phyloP scores from a whole-genome alignment of 2,113 vertebrate genomes.

The Oryzias woworae region DNA sequence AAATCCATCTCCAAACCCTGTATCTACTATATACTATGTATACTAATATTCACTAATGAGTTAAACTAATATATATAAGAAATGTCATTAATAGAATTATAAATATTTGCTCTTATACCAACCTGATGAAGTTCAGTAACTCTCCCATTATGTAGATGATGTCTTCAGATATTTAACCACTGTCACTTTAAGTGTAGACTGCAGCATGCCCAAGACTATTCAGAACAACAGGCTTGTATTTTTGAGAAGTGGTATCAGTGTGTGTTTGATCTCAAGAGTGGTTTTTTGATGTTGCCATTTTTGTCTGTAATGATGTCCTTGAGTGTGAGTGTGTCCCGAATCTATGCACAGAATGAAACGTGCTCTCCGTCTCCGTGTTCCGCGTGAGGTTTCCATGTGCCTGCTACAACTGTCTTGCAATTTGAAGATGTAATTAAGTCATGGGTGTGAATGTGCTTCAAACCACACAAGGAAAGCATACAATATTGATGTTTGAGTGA shows the following conservation, averaged over 20 bases:
- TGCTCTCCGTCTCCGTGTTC: conserved; percentile 33
- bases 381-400: conserved; percentile 58
- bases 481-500: conserved; percentile 47
- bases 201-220: conserved; percentile 63
- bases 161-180: conserved; percentile 54
- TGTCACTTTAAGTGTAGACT: conserved; percentile 44
- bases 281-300: conserved; percentile 41
- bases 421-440: conserved; percentile 43
- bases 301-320: conserved; percentile 18
- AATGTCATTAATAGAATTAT: conserved; percentile 52
- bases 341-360: conserved; percentile 39
- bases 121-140: conserved; percentile 23
- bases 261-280: conserved; percentile 37
- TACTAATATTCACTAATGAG: conserved; percentile 62
- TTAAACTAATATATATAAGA: conserved; percentile 61
- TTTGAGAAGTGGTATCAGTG: conserved; percentile 31
- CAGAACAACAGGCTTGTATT: conserved; percentile 48
- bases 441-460: conserved; percentile 58
- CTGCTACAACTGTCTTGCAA: conserved; percentile 53
- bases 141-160: conserved; percentile 56
- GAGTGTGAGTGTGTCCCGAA: conserved; percentile 24
- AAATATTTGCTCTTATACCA: conserved; percentile 40
- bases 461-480: conserved; percentile 23
- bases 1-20: conserved; percentile 38
- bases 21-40: conserved; percentile 39